A percentile compares a stretch with the other conserved stretches of the same genome.
Evolutionary conservation across 1,140 invertebrate genomes (phyloP).

Genomic region (Chironomus striatipennis): DNA sequence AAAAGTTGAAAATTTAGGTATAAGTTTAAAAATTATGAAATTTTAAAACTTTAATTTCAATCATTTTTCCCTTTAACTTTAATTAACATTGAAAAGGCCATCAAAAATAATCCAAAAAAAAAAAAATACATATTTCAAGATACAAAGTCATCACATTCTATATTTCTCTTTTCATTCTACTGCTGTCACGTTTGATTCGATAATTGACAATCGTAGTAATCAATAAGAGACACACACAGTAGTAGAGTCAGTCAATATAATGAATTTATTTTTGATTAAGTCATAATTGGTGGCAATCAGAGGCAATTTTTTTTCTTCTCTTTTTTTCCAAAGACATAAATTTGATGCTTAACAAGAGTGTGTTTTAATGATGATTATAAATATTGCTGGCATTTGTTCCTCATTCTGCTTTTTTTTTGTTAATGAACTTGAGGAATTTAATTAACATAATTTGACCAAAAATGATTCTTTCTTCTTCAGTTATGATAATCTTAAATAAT

Average conservation of each 20-base stretch:
- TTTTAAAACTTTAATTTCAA: too few species aligned
- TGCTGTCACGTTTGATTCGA: background rate
- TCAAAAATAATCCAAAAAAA: too few species aligned
- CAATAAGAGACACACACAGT: background rate
- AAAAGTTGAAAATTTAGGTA: too few species aligned
- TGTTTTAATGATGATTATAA: background rate
- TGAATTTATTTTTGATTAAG: conserved; percentile 14
- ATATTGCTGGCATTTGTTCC: too few species aligned
- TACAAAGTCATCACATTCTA: background rate
- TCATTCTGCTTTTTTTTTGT: background rate
- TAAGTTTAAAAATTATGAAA: too few species aligned
- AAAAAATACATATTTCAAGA: background rate
- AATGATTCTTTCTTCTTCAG: background rate
- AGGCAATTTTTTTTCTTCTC: background rate
- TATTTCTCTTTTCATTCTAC: background rate
- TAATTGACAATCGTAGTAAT: conserved; percentile 8
- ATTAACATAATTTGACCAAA: background rate
- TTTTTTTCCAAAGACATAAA: background rate
- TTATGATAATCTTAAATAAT: too few species aligned
- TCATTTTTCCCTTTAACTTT: too few species aligned
- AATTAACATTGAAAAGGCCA: too few species aligned
- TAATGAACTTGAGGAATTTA: background rate
- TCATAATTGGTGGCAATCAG: conserved; percentile 1
- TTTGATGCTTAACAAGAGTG: conserved; percentile 7
- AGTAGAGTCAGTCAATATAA: background rate